A percentile compares a stretch with the other conserved stretches of the same genome.
Evolutionary conservation across 2,113 vertebrate genomes (phyloP).

Genomic region (Daphoenositta chrysoptera): DNA sequence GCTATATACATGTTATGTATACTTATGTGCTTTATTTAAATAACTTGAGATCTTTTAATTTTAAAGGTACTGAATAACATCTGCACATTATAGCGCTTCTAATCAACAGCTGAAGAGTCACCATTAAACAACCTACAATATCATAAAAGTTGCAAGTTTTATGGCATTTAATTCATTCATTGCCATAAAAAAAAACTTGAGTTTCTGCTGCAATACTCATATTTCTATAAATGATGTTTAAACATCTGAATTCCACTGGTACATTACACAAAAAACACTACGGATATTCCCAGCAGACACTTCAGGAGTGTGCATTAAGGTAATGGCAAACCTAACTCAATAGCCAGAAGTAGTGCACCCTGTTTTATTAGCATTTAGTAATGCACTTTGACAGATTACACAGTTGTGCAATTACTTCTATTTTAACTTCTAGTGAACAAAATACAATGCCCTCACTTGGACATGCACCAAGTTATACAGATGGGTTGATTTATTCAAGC

Average conservation of each 20-base stretch:
- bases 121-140: not conserved
- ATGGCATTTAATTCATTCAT: not conserved
- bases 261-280: not conserved
- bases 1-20: not conserved
- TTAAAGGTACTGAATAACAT: not conserved
- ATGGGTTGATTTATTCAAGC: not conserved
- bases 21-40: not conserved
- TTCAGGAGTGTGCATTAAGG: not conserved
- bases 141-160: not conserved
- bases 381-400: not conserved
- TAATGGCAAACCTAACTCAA: not conserved
- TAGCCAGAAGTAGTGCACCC: not conserved
- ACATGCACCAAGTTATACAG: not conserved
- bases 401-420: not conserved
- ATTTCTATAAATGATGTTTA: not conserved
- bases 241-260: not conserved
- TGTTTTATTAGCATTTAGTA: not conserved
- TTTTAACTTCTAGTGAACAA: not conserved
- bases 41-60: not conserved
- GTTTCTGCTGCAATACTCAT: not conserved
- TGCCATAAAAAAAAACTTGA: not conserved
- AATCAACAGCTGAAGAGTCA: not conserved
- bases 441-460: rapidly evolving
- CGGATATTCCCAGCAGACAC: not conserved
- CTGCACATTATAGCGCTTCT: not conserved